These are phyloP conservation scores for Cydia pomonella DNA, from an alignment of 1,140 invertebrate species.

Conservation along the genomic window DNA sequence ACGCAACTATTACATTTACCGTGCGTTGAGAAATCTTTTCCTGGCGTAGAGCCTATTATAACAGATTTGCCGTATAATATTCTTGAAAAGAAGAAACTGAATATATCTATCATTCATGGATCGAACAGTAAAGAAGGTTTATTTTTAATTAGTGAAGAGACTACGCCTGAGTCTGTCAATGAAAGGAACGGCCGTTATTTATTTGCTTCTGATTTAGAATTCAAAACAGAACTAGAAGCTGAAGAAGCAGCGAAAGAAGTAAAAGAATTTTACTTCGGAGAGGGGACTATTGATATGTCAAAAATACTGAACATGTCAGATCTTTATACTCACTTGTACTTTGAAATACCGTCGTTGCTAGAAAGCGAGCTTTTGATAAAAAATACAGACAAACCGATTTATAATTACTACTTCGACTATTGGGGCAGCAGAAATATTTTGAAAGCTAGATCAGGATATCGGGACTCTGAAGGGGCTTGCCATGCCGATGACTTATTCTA, in stretches of 20 bases:
- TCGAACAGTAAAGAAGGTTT: slow-evolving; percentile 64
- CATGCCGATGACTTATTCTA: slow-evolving; percentile 73
- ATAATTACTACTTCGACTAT: slow-evolving; percentile 69
- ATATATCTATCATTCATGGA: slow-evolving; percentile 63
- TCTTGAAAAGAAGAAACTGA: slow-evolving; percentile 52
- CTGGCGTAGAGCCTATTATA: slow-evolving; percentile 57
- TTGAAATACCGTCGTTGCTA: slow-evolving; percentile 60
- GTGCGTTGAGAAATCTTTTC: slow-evolving; percentile 62
- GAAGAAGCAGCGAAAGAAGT: slow-evolving; percentile 45
- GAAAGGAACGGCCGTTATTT: slow-evolving; percentile 60
- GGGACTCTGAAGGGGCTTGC: slow-evolving; percentile 55
- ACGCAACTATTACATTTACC: slow-evolving; percentile 63
- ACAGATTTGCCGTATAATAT: slow-evolving; percentile 65
- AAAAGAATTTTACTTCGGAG: slow-evolving; percentile 63
- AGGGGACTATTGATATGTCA: slow-evolving; percentile 52
- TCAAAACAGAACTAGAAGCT: slow-evolving; percentile 52
- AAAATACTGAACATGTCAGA: slow-evolving; percentile 53
- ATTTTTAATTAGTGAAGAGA: slow-evolving; percentile 57
- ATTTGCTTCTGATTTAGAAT: slow-evolving; percentile 67
- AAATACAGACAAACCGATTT: slow-evolving; percentile 50
- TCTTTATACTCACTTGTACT: slow-evolving; percentile 65
- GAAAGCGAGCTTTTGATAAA: slow-evolving; percentile 54
- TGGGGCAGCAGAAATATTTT: slow-evolving; percentile 59
- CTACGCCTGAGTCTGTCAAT: slow-evolving; percentile 45
- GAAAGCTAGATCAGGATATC: slow-evolving; percentile 50